Evolutionary conservation across 2,113 vertebrate species (phyloP).

Genomic region (Micromys minutus): DNA sequence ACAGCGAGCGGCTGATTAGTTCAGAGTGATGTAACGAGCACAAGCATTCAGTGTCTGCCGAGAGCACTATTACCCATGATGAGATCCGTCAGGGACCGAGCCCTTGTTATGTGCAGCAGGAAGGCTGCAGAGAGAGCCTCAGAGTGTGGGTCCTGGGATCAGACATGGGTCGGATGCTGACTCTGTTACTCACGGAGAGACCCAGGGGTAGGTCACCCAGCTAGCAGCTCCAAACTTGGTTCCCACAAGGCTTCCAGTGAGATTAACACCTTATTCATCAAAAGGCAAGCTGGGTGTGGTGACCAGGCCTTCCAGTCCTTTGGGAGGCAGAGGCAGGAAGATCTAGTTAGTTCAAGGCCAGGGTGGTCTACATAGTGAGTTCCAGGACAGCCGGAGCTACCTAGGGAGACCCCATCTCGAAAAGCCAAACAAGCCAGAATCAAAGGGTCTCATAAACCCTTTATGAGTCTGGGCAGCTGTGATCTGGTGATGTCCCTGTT

Average conservation of each 20-base stretch:
- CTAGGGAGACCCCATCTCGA: not conserved
- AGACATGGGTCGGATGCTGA: not conserved
- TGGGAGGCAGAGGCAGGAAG: not conserved
- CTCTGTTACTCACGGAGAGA: not conserved
- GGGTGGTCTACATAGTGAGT: not conserved
- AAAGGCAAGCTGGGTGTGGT: not conserved
- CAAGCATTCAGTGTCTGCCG: not conserved
- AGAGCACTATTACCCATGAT: not conserved
- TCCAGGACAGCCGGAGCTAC: not conserved
- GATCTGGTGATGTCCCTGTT: rapidly evolving
- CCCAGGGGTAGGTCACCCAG: not conserved
- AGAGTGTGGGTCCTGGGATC: not conserved
- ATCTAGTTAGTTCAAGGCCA: not conserved
- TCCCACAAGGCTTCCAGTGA: not conserved
- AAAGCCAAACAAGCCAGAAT: not conserved
- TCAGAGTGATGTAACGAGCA: too few relatives aligned
- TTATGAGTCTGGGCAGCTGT: not conserved
- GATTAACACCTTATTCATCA: not conserved
- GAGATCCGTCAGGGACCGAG: rapidly evolving
- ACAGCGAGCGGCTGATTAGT: too few relatives aligned
- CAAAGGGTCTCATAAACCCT: not conserved
- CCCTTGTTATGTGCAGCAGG: rapidly evolving
- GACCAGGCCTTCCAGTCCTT: not conserved
- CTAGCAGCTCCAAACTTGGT: not conserved
- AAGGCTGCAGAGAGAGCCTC: rapidly evolving